Evolutionary conservation across 2,888 invertebrate species (phyloP), one percentile per base, ranked within the genome.

Genomic region (Cosmorhoe ocellata): DNA sequence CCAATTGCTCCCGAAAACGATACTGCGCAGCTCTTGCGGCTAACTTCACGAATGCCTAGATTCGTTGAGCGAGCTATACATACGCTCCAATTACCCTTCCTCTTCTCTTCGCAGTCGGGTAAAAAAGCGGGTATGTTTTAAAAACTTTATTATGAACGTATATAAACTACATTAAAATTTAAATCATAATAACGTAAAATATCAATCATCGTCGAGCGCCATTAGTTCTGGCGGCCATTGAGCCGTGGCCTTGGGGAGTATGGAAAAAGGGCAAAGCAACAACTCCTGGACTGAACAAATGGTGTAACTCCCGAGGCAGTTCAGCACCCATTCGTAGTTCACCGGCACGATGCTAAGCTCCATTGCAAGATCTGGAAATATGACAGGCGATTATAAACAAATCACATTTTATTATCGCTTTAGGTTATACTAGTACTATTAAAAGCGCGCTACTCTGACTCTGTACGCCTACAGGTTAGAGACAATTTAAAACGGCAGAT

Each of bases 291-390:
- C 65, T 0, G 84, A 77, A 8, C 59, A 45, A 12, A 90, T 63
- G 0, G 72, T 58, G 64, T 89, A 88, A 37, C 67, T 66, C 5
- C 90, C 89, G 11, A 91, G 71, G 56, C 85, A 83, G 63, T 89
- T 87, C n/a, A 90, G 67, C n/a, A 74, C 84, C 91, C 91, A 91
- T 56, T 90, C 89, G 65, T 75, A 82, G 67, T 89, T 87, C 30
- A 91, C 81, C 1, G 90, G 90, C 31, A 90, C 88, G 11, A 90
- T 72, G 39, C 64, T 64, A 33, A 78, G 63, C 44, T 84, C 70
- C 74, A 86, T 71, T 2, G 87, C 82, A 26, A 90, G 71, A 57
- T 82, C 90, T 90, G 74, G 13, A 12, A 41, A 41, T 24, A 24
- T 18, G n/a, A n/a, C 18, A 18, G 4, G 18, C 4, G 18, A 18